phyloP scores from a whole-genome alignment of 37 sponge, comb jelly and placozoan species.

The Amphimedon queenslandica region DNA sequence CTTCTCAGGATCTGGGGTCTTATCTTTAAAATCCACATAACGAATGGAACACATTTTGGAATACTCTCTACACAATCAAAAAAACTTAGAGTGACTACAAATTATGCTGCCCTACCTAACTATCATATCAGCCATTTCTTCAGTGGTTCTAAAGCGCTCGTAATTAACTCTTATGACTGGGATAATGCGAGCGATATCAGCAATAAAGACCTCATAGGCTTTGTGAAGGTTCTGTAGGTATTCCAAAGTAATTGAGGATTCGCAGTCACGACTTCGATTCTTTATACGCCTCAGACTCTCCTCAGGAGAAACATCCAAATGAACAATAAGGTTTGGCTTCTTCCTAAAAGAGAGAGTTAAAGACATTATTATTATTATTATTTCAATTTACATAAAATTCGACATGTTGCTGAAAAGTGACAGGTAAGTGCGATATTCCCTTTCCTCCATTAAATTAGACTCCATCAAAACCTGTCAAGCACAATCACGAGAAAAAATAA shows the following conservation, averaged over 20 bases:
- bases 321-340: conserved; percentile 96
- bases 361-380: too few relatives aligned
- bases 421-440: conserved; percentile 86
- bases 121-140: conserved; percentile 95
- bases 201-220: conserved; percentile 90
- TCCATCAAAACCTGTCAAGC: conserved; percentile 70
- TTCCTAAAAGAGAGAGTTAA: conserved; percentile 87
- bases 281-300: conserved; percentile 89
- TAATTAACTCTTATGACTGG: conserved; percentile 95
- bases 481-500: not conserved
- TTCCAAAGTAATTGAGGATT: conserved; percentile 81
- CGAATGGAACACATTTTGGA: conserved; percentile 79
- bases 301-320: conserved; percentile 88
- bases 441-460: conserved; percentile 85
- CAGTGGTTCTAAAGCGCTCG: conserved; percentile 79
- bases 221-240: conserved; percentile 71
- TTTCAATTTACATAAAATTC: conserved; percentile 82
- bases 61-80: too few relatives aligned
- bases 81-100: too few relatives aligned
- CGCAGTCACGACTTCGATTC: conserved; percentile 81
- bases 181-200: conserved; percentile 88
- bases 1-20: not conserved
- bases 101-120: too few relatives aligned
- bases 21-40: conserved; percentile 57
- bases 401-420: conserved; percentile 98